Evolutionary conservation across 2,113 vertebrate species (phyloP).

Genomic region (Prietella phreatophila): DNA sequence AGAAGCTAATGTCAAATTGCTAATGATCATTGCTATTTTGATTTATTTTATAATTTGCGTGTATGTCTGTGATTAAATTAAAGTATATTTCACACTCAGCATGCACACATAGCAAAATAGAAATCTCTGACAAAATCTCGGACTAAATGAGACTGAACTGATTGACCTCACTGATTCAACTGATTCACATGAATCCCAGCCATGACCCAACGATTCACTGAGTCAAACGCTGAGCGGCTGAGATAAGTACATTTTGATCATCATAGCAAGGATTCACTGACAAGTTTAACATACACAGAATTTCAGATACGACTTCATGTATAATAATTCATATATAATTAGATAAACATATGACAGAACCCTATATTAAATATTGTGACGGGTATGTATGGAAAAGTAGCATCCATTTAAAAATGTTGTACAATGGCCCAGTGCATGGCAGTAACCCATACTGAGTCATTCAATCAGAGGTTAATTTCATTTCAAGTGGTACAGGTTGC

Average conservation of each 20-base stretch:
- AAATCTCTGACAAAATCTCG: neutral
- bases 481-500: too few relatives aligned
- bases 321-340: neutral
- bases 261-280: neutral
- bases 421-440: neutral
- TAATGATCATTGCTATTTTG: constrained; percentile 5
- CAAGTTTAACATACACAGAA: neutral
- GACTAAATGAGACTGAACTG: neutral
- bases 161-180: neutral
- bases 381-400: neutral
- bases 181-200: neutral
- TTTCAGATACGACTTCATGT: neutral
- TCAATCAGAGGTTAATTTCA: neutral
- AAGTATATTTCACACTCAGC: neutral
- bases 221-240: neutral
- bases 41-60: neutral
- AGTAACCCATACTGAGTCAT: neutral
- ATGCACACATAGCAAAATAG: neutral
- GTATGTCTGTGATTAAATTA: neutral
- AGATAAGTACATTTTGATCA: neutral
- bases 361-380: neutral
- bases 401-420: neutral
- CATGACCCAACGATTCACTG: neutral
- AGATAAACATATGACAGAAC: neutral
- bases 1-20: neutral